Evolutionary conservation across 2,888 invertebrate species (phyloP).

Genomic region (Phengaris arion): DNA sequence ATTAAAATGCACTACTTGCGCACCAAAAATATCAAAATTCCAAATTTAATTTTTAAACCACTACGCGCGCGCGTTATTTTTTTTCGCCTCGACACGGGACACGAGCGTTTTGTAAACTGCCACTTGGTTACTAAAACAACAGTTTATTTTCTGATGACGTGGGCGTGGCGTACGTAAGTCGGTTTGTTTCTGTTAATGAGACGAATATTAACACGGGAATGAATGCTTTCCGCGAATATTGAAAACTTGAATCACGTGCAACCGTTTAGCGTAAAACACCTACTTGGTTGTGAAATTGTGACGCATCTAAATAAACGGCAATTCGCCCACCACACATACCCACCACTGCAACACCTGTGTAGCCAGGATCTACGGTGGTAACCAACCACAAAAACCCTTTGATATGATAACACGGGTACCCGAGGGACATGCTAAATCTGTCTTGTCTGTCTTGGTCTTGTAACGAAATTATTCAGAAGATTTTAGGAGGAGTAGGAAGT

Average conservation of each 20-base stretch:
- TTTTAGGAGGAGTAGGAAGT: no score
- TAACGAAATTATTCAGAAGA: no score
- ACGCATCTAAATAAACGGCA: not conserved
- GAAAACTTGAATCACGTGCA: conserved; percentile 6
- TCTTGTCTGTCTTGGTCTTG: no score
- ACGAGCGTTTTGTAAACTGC: conserved; percentile 45
- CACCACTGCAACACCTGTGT: no score
- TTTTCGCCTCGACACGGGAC: conserved; percentile 39
- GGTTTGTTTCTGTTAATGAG: conserved; percentile 27
- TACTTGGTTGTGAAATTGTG: not conserved
- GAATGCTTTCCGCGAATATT: conserved; percentile 6
- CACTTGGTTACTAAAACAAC: conserved; percentile 49
- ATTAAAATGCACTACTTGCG: not conserved
- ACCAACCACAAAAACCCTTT: no score
- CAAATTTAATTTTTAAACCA: not conserved
- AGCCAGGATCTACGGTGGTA: no score
- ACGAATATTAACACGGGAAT: not conserved
- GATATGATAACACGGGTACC: no score
- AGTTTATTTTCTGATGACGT: conserved; percentile 54
- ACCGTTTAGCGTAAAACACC: not conserved
- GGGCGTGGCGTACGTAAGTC: conserved; percentile 42
- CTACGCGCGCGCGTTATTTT: conserved; percentile 36
- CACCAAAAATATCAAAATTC: not conserved
- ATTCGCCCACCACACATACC: no score
- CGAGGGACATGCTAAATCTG: no score